phyloP scores from a whole-genome alignment of 2,113 vertebrate species.

The Gorilla gorilla region DNA sequence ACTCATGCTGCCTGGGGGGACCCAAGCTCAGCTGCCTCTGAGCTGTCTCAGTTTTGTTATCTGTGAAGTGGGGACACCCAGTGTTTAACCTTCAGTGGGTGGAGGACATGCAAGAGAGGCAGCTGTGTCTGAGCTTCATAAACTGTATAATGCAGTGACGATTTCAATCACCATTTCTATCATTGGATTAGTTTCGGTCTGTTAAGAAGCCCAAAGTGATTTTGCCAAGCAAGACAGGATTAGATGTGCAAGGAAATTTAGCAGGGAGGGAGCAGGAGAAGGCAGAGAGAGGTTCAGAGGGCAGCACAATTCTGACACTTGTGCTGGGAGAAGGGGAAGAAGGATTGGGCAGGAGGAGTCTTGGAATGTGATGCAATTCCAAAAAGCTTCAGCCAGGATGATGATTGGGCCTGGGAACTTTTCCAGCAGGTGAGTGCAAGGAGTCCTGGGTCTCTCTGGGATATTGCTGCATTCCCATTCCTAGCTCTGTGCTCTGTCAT shows the following conservation, averaged over 20 bases:
- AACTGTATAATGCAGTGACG: accelerated
- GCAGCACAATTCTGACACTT: too few species aligned
- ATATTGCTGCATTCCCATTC: neutral
- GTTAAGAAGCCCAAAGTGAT: neutral
- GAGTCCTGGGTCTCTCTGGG: neutral
- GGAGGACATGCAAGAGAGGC: neutral
- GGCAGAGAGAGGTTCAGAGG: neutral
- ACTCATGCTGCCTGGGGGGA: neutral
- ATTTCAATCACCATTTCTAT: neutral
- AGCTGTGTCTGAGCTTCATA: too few species aligned
- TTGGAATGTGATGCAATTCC: neutral
- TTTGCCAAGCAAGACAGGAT: neutral
- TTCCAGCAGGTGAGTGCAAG: neutral
- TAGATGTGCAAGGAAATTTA: neutral
- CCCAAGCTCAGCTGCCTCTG: neutral
- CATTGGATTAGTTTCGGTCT: neutral
- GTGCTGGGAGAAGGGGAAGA: neutral
- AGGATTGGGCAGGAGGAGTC: neutral
- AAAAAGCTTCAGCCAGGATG: neutral
- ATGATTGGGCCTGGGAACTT: neutral
- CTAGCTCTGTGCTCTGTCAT: neutral
- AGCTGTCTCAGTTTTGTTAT: neutral
- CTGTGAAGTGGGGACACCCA: neutral
- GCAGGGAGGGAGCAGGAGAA: neutral
- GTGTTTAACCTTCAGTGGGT: neutral